A percentile compares a stretch with the other conserved stretches of the same genome.
Conservation (phyloP, 2,888 invertebrate species). For the Pycnomerus fuliginosus region DNA sequence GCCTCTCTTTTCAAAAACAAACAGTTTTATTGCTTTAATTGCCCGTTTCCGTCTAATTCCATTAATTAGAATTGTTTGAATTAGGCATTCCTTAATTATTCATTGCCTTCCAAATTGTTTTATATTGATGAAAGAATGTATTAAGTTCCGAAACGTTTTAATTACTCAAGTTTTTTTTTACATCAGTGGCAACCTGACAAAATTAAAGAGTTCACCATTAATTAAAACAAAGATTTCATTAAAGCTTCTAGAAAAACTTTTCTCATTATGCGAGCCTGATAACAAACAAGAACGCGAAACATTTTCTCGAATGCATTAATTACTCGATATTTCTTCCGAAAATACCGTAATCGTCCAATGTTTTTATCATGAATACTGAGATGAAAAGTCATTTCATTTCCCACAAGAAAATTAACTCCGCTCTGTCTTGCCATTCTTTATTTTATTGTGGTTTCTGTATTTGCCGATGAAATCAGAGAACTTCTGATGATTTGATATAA, state of each 20-base stretch:
- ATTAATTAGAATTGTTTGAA: conserved; percentile 19
- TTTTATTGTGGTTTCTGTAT: too few species aligned
- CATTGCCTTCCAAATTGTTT: conserved; percentile 4
- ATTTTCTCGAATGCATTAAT: conserved; percentile 12
- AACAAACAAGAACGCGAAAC: conserved; percentile 11
- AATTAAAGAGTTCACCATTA: conserved; percentile 25
- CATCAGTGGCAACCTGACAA: neutral
- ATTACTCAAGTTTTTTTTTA: too few species aligned
- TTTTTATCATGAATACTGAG: too few species aligned
- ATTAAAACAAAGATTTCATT: conserved; percentile 31
- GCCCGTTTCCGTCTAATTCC: conserved; percentile 27
- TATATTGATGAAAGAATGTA: neutral
- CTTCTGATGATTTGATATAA: too few species aligned
- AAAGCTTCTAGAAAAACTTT: conserved; percentile 30
- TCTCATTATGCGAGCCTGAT: conserved; percentile 26
- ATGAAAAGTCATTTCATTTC: too few species aligned
- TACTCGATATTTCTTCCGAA: too few species aligned
- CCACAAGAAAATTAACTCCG: too few species aligned
- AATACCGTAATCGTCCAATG: too few species aligned
- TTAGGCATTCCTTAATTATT: conserved; percentile 14
- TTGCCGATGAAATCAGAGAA: too few species aligned
- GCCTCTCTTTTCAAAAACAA: conserved; percentile 15
- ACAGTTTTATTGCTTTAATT: conserved; percentile 33
- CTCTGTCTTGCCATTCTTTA: too few species aligned
- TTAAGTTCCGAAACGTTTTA: too few species aligned